Evolutionary conservation across 1,140 invertebrate species (phyloP).

Genomic region (Elymnias hypermnestra): DNA sequence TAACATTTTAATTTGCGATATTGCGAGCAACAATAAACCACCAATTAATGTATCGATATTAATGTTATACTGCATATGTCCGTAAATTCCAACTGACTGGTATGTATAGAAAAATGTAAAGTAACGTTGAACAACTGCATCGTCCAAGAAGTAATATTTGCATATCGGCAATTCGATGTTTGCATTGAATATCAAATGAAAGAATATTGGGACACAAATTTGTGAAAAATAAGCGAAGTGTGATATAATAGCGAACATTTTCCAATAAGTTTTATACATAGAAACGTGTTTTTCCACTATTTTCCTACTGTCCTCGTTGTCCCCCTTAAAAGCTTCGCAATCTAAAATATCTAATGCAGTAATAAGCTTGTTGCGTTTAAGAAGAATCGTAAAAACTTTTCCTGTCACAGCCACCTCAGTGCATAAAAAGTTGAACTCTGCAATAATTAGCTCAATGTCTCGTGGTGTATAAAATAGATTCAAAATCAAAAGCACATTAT

Average conservation of each 20-base stretch:
- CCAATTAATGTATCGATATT: conserved; percentile 47
- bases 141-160: conserved; percentile 53
- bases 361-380: conserved; percentile 39
- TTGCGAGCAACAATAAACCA: conserved; percentile 39
- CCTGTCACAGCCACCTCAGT: conserved; percentile 37
- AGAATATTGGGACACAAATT: conserved; percentile 33
- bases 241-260: conserved; percentile 26
- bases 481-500: conserved; percentile 38
- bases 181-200: conserved; percentile 30
- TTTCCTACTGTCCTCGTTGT: conserved; percentile 26
- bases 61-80: conserved; percentile 51
- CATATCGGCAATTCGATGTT: conserved; percentile 42
- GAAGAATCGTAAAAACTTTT: conserved; percentile 44
- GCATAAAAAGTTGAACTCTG: conserved; percentile 53
- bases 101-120: conserved; percentile 44
- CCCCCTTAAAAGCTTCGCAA: conserved; percentile 36
- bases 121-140: conserved; percentile 28
- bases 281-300: conserved; percentile 30
- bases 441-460: conserved; percentile 42
- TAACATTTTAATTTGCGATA: conserved; percentile 39
- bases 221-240: conserved; percentile 34
- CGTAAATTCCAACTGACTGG: conserved; percentile 46
- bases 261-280: conserved; percentile 37
- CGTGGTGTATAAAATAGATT: conserved; percentile 43
- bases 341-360: conserved; percentile 38